Conservation (phyloP, 2,113 vertebrate genomes). For the Burhinus bistriatus region DNA sequence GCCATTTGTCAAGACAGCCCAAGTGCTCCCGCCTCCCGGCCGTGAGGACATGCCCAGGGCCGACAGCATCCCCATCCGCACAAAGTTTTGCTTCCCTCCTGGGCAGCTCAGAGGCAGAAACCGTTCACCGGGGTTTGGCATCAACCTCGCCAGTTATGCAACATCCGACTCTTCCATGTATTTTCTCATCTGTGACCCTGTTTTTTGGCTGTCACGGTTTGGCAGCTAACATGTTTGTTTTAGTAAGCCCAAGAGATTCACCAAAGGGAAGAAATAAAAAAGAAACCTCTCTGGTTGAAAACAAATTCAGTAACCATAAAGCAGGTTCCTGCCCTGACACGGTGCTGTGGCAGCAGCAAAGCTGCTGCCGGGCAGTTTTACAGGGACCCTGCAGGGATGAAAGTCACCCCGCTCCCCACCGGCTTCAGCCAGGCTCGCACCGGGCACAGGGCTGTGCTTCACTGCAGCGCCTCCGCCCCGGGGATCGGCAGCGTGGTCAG, state of each 20-base stretch:
- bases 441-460: no score
- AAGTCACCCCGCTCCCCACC: no score
- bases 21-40: not conserved
- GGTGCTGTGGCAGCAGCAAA: not conserved
- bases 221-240: not conserved
- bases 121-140: not conserved
- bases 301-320: not conserved
- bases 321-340: not conserved
- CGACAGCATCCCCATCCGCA: not conserved
- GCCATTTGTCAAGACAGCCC: not conserved
- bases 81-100: not conserved
- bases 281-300: not conserved
- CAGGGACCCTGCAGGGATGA: no score
- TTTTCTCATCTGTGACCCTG: not conserved
- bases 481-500: no score
- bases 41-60: accelerated
- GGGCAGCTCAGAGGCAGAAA: not conserved
- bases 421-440: no score
- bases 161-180: not conserved
- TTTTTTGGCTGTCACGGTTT: not conserved
- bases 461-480: no score
- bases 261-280: not conserved
- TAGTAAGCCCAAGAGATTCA: not conserved
- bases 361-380: no score
- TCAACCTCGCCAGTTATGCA: not conserved